Percentiles rank a stretch among this genome's conserved stretches.
These are phyloP conservation scores for Pionites leucogaster DNA, from an alignment of 2,113 vertebrate genomes.

Conservation along the genomic window DNA sequence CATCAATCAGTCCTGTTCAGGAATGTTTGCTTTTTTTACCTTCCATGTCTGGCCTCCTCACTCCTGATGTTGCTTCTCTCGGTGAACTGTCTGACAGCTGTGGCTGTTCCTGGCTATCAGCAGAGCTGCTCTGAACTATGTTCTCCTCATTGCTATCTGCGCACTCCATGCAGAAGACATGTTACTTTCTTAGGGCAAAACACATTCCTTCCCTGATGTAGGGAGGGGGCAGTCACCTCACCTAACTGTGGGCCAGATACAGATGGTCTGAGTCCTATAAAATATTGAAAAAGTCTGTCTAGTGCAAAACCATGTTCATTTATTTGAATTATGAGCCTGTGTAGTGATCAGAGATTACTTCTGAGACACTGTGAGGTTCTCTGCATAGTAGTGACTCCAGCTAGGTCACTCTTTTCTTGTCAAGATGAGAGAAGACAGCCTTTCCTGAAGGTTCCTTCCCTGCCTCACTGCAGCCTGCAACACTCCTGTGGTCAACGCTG, in stretches of 20 bases:
- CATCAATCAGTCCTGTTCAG: neutral
- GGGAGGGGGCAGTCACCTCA: neutral
- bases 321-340: neutral
- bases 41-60: neutral
- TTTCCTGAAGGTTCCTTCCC: neutral
- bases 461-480: neutral
- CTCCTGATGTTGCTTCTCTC: neutral
- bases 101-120: neutral
- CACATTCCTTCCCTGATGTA: neutral
- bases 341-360: neutral
- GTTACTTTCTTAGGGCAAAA: neutral
- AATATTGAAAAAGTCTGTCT: neutral
- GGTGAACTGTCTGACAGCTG: neutral
- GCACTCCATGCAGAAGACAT: neutral
- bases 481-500: neutral
- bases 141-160: neutral
- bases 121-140: neutral
- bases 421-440: neutral
- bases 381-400: neutral
- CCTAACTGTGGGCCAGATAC: neutral
- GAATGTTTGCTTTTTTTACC: neutral
- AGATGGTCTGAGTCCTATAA: neutral
- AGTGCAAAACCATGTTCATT: neutral
- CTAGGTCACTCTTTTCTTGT: neutral
- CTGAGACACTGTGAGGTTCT: neutral